Percentiles rank a stretch among this genome's conserved stretches.
These are phyloP conservation scores for Poeciliopsis prolifica DNA, from an alignment of 2,113 vertebrate genomes.

Conservation along the genomic window DNA sequence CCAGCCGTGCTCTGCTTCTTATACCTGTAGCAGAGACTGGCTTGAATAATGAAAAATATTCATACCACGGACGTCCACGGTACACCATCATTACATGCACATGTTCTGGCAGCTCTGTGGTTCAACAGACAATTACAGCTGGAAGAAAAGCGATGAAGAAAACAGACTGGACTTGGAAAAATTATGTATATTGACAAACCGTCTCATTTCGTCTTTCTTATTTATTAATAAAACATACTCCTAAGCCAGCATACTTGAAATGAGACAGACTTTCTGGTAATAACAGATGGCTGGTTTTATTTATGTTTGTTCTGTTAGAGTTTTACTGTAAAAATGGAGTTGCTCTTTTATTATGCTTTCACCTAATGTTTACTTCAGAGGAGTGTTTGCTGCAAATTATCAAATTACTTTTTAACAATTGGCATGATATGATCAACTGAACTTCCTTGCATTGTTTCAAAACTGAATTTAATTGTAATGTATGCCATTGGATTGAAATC, in stretches of 20 bases:
- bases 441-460: background rate
- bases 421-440: no score
- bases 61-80: conserved; percentile 17
- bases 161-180: background rate
- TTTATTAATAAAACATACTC: no score
- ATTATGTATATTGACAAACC: no score
- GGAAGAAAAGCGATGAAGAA: background rate
- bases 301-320: no score
- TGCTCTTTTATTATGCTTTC: background rate
- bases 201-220: background rate
- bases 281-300: no score
- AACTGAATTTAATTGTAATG: background rate
- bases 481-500: background rate
- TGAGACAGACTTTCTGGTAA: no score
- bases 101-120: background rate
- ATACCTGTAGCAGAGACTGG: conserved; percentile 64
- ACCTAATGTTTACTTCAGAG: background rate
- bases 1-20: conserved; percentile 66
- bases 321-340: no score
- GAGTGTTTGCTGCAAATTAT: background rate
- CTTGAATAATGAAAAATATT: conserved; percentile 58
- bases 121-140: background rate
- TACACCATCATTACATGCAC: conserved; percentile 26
- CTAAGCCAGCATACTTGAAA: no score
- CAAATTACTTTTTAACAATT: no score